These are phyloP conservation scores for Heliocidaris erythrogramma DNA, from an alignment of 35 echinoderm and acorn worm species.

Conservation along the genomic window DNA sequence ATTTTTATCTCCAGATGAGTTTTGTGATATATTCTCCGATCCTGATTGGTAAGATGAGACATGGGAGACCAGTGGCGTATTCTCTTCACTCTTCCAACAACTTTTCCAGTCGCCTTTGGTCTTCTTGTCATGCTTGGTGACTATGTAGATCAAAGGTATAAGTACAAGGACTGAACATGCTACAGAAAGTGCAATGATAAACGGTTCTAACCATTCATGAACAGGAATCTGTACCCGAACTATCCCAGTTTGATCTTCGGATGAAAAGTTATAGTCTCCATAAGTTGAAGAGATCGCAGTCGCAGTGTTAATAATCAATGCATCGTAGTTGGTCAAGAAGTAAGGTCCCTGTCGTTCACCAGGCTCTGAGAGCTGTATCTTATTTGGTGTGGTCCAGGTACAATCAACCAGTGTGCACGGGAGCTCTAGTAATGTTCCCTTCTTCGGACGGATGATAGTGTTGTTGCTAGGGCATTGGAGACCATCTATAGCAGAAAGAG, in stretches of 20 bases:
- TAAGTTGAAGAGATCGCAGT: too few species aligned
- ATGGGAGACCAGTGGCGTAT: too few species aligned
- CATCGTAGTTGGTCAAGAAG: not conserved
- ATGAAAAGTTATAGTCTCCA: not conserved
- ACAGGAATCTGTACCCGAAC: too few species aligned
- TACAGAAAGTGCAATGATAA: not conserved
- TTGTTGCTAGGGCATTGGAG: not conserved
- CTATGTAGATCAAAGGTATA: not conserved
- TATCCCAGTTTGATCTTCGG: too few species aligned
- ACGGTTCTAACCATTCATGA: too few species aligned
- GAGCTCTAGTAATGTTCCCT: not conserved
- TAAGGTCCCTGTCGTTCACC: not conserved
- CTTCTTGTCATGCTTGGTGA: too few species aligned
- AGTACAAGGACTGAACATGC: not conserved
- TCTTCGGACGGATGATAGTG: not conserved
- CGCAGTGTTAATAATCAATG: not conserved
- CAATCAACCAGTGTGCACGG: not conserved
- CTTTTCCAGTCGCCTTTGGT: too few species aligned
- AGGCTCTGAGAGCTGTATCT: not conserved
- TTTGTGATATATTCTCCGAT: too few species aligned
- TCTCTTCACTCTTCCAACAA: too few species aligned
- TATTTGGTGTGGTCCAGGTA: not conserved
- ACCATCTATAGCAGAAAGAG: not conserved
- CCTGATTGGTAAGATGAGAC: too few species aligned
- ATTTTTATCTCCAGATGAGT: too few species aligned